Evolutionary conservation across 2,113 vertebrate species (phyloP), one percentile per base, ranked within the genome.

Genomic region (Vimba vimba): DNA sequence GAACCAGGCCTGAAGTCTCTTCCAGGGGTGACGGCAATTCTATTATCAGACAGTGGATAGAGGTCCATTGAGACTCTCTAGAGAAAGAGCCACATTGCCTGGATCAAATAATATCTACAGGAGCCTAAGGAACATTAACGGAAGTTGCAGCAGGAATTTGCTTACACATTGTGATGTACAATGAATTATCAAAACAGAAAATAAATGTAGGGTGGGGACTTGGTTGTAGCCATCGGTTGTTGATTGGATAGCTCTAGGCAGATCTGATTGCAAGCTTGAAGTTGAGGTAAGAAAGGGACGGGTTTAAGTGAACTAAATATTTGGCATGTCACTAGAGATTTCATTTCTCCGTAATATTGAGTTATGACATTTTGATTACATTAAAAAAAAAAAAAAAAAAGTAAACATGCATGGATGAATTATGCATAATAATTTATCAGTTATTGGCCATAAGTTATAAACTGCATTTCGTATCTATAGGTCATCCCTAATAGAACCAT

Each of bases 21-120:
- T 68, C 60, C 77, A 89, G 71, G 81, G 87, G 85, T 80, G 64
- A 87, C 33, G 59, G 86, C 85, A 88, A 89, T 85, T 85, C 84
- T 88, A 87, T 88, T 88, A 89, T 45, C 19, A 74, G 64, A 82
- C 64, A 50, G 60, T 33, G 79, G 76, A 50, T 85, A 60, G 27
- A 85, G 77, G 83, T 83, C 79, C 62, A 60, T 62, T 47, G 64
- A 62, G 71, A 77, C 62, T 80, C 76, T 84, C 45, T 43, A 30
- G 74, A 55, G 77, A 71, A 55, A 30, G 30, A 60, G 62, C 36
- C 39, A 66, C 6, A 50, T 10, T 8, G 66, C 27, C 62, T 27
- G 27, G 60, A 85, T 71, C 73, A 77, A 66, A 79, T 77, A 83
- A 15, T 33, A 64, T 69, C 78, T 47, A 86, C 84, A 80, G 47